A percentile compares a stretch with the other conserved stretches of the same genome.
Conservation (phyloP, 2,113 vertebrate species). For the Triplophysa dalaica region DNA sequence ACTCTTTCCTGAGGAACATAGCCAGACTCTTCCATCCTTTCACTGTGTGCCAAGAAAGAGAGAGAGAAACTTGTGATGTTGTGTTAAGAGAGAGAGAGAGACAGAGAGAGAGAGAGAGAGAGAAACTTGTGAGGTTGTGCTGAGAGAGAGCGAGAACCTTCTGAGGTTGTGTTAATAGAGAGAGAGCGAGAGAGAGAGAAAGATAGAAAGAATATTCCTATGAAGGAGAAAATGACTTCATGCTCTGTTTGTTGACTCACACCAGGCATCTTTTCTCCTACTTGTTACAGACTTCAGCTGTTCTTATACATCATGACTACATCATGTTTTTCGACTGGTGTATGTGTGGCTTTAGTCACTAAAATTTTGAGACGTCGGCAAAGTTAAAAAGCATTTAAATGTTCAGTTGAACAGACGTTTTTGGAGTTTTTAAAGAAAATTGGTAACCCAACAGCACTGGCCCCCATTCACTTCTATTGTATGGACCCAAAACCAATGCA, state of each 20-base stretch:
- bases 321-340: conserved; percentile 11
- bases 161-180: no score
- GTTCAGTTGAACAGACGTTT: neutral
- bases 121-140: no score
- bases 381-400: neutral
- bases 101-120: neutral
- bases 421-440: no score
- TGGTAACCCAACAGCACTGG: no score
- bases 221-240: conserved; percentile 46
- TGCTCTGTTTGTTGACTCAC: conserved; percentile 57
- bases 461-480: no score
- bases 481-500: no score
- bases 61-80: neutral
- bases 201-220: neutral
- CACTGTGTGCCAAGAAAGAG: neutral
- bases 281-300: neutral
- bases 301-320: neutral
- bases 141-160: neutral
- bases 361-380: neutral
- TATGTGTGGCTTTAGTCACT: neutral
- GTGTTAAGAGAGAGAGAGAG: neutral
- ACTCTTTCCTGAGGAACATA: neutral
- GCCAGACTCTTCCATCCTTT: neutral
- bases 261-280: conserved; percentile 15
- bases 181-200: neutral